Evolutionary conservation across 2,797 vertebrate genomes (phyloP).

Genomic region (Gorsachius magnificus): DNA sequence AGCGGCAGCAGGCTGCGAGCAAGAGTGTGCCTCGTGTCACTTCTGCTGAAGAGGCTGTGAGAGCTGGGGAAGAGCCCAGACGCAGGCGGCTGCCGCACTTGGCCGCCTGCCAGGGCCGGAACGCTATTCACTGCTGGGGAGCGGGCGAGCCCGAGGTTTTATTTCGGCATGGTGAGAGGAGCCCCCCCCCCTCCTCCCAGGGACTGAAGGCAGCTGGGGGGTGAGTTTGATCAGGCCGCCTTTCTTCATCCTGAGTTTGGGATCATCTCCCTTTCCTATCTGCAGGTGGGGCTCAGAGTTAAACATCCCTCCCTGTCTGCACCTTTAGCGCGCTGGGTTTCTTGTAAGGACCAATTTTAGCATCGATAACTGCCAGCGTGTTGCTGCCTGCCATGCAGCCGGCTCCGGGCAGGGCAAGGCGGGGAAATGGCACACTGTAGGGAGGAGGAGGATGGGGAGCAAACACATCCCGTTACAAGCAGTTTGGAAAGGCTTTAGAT

Average conservation of each 20-base stretch:
- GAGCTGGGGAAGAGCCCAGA: background rate
- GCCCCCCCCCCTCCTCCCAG: background rate
- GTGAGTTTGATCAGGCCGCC: background rate
- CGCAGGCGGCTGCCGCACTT: background rate
- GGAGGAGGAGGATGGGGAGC: background rate
- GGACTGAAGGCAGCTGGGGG: background rate
- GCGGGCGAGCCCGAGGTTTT: background rate
- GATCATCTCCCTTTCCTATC: background rate
- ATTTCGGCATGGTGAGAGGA: background rate
- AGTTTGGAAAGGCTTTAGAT: background rate
- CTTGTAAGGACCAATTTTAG: fast-evolving
- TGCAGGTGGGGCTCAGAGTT: background rate
- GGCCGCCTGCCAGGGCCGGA: constrained; percentile 23
- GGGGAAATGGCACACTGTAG: background rate
- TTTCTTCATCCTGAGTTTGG: background rate
- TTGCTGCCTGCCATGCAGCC: background rate
- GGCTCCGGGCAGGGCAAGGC: background rate
- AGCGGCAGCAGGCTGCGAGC: background rate
- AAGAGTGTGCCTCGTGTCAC: constrained; percentile 35
- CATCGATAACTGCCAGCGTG: background rate
- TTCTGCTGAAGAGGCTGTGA: background rate
- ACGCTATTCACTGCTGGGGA: background rate
- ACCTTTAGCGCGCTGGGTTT: background rate
- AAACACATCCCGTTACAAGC: background rate
- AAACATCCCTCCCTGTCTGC: background rate